Evolutionary conservation across 2,888 invertebrate species (phyloP).

Genomic region (Athalia circularis): DNA sequence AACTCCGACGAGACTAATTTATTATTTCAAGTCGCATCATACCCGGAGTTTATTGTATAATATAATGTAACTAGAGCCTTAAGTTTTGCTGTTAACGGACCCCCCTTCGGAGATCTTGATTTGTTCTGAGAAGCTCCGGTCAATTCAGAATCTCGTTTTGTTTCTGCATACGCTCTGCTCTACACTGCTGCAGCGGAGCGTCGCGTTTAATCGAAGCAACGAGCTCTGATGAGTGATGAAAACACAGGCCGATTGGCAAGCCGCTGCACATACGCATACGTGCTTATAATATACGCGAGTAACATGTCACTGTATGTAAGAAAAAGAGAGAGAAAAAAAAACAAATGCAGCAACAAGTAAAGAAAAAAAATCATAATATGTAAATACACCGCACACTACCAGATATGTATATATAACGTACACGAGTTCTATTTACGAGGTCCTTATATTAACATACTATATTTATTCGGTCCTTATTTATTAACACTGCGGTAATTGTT

Average conservation of each 20-base stretch:
- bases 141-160: constrained; percentile 43
- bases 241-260: constrained; percentile 32
- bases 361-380: too few species aligned
- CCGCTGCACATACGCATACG: neutral
- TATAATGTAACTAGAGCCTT: constrained; percentile 15
- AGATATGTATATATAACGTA: too few species aligned
- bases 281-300: neutral
- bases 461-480: too few species aligned
- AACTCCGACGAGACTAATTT: constrained; percentile 4
- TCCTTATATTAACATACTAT: neutral
- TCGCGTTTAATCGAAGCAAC: constrained; percentile 39
- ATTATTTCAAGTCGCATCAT: neutral
- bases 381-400: too few species aligned
- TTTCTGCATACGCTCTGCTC: constrained; percentile 31
- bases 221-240: constrained; percentile 44
- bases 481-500: neutral
- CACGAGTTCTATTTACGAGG: too few species aligned
- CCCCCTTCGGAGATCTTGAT: constrained; percentile 22
- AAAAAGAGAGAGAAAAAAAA: too few species aligned
- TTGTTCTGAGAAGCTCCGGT: constrained; percentile 40
- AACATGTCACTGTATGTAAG: neutral
- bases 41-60: too few species aligned
- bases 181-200: neutral
- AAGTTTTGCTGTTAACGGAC: neutral
- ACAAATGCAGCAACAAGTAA: too few species aligned